Base-by-base conservation (phyloP, 2,888 invertebrate species). In the Acheta domesticus region DNA sequence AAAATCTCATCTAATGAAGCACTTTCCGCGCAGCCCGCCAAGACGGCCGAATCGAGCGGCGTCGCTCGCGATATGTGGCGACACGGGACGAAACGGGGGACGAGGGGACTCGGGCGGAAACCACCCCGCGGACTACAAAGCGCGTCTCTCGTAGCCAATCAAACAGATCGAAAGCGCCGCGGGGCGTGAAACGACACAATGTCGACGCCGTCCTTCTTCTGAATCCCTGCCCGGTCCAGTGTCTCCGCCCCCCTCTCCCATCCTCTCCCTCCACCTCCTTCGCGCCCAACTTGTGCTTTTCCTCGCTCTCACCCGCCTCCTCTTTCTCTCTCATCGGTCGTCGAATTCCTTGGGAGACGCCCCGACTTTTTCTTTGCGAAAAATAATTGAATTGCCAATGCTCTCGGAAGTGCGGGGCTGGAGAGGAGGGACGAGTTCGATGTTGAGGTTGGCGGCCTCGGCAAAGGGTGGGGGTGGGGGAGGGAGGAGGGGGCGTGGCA, bases 351-450 rank as follows among this genome's bases (percentile, higher is more conserved):
- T 62, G 62, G 62, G 62, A 19, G 62, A n/a, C 62, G 62, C 62
- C 62, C 14, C 62, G 62, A 62, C 62, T 62, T 62, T 62, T 62
- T 62, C 62, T n/a, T 62, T 62, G 62, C 16, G 62, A 62, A n/a
- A 62, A 62, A 62, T 62, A 62, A 62, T 62, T 62, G 62, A 62
- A 62, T 62, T 62, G 62, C 62, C 62, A 62, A 62, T 62, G 62
- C n/a, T 11, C 62, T 62, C n/a, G 62, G 62, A 62, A 62, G 36
- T 36, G 36, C 36, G 36, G 36, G 36, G 36, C 36, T 8, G 36
- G 8, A 8, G 36, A 8, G 36, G 36, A 8, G 36, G 62, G 62
- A 12, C 16, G 62, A 62, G 62, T 62, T 62, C 62, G 62, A 62
- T 62, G 62, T 62, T 62, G 62, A 62, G 62, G 62, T 62, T 62